phyloP scores from a whole-genome alignment of 2,113 vertebrate species.

The Archocentrus centrarchus region DNA sequence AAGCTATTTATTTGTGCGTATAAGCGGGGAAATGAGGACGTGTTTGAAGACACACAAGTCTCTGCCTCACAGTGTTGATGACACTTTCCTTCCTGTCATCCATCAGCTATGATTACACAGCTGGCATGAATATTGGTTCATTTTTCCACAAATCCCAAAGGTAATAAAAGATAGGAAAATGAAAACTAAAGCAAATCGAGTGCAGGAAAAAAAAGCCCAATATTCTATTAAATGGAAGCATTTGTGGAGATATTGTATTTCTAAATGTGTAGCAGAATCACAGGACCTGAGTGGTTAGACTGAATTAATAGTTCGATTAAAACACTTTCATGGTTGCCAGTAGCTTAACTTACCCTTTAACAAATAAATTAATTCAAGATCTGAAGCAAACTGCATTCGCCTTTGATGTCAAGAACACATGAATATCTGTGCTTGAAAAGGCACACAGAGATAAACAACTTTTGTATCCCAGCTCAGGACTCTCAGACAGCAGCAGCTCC shows the following conservation, averaged over 20 bases:
- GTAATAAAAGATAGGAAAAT: background rate
- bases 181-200: background rate
- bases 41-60: slow-evolving; percentile 7
- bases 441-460: background rate
- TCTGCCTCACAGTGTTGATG: background rate
- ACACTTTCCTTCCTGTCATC: slow-evolving; percentile 35
- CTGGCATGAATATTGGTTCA: slow-evolving; percentile 26
- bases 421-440: background rate
- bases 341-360: background rate
- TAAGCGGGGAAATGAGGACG: background rate
- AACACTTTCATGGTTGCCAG: background rate
- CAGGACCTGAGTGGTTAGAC: background rate
- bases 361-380: background rate
- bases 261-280: background rate
- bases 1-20: background rate
- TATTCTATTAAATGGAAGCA: slow-evolving; percentile 7
- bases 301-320: background rate
- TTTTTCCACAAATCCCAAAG: slow-evolving; percentile 45
- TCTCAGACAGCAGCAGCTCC: slow-evolving; percentile 7
- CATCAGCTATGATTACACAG: slow-evolving; percentile 43
- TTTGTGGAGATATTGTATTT: slow-evolving; percentile 3
- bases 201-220: slow-evolving; percentile 1
- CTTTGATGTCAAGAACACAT: background rate
- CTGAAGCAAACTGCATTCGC: background rate
- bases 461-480: background rate